Base-by-base conservation (phyloP, 2,113 vertebrate genomes). In the Calidris pugnax region DNA sequence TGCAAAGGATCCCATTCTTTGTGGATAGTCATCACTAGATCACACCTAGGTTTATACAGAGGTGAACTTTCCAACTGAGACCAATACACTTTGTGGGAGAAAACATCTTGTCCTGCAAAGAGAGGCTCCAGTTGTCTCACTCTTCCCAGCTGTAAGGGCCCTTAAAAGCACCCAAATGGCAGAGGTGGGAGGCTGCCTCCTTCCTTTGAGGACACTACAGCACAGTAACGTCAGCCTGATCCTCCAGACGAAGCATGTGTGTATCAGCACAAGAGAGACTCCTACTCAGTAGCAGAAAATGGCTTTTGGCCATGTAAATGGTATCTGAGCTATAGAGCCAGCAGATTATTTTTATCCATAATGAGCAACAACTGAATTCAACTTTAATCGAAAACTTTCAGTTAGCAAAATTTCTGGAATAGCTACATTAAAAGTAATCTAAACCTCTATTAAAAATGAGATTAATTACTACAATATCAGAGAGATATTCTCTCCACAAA, bases 191-290 rank as follows among this genome's bases (percentile, higher is more conserved):
- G 17, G 24, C 5, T 35, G 13, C 13, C 45, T 53, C 62, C 37
- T 45, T 63, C 60, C 41, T 68, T 53, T 17, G 24, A 16, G 18
- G 24, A 14, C 30, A 18, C 26, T 22, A 43, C 33, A 63, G 22
- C 12, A 20, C 30, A 37, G 14, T 37, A 73, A 56, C 19, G 53
- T 60, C 60, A 35, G 27, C 9, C 37, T 23, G 17, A 39, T 57
- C 10, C 33, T 50, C 30, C 62, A 50, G 56, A 24, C 1, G 1
- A 64, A 74, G 48, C 19, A 51, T 2, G 0, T 11, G 0, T 5
- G 15, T 9, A 37, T 28, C 7, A 4, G 16, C 47, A 45, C 1
- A 1, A 71, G 26, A 0, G 1, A 66, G 33, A 7, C 39, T 68
- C 85, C 67, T 48, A 14, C 35, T n/a, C 37, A 47, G 62, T 21